Conservation (phyloP, 2,113 vertebrate species). For the Sterrhoptilus dennistouni region DNA sequence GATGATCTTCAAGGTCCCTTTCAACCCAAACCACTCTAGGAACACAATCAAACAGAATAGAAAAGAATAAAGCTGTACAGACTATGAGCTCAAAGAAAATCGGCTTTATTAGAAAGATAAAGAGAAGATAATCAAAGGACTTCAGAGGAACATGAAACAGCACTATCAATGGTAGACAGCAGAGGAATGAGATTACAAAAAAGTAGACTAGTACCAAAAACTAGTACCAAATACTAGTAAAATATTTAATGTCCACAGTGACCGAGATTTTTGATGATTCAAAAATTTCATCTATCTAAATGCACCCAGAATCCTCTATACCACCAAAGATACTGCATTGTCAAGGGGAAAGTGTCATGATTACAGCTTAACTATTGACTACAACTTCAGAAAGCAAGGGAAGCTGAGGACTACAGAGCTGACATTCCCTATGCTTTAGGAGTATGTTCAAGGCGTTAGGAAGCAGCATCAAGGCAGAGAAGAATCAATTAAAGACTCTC, state of each 20-base stretch:
- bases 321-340: not conserved
- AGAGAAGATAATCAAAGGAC: not conserved
- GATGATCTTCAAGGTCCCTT: not conserved
- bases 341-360: not conserved
- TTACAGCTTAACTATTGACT: not conserved
- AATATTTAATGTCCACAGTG: not conserved
- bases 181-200: not conserved
- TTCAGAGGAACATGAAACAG: not conserved
- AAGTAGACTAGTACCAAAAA: not conserved
- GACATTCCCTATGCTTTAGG: fast-evolving
- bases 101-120: not conserved
- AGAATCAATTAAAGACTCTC: not conserved
- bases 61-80: not conserved
- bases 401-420: fast-evolving
- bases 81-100: not conserved
- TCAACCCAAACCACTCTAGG: not conserved
- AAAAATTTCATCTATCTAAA: not conserved
- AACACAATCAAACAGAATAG: not conserved
- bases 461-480: not conserved
- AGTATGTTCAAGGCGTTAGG: not conserved
- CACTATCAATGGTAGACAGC: not conserved
- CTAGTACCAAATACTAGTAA: not conserved
- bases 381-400: not conserved
- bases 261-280: not conserved
- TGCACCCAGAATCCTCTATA: not conserved